Evolutionary conservation across 2,113 vertebrate species (phyloP), one percentile per base, ranked within the genome.

Genomic region (Gadus chalcogrammus): DNA sequence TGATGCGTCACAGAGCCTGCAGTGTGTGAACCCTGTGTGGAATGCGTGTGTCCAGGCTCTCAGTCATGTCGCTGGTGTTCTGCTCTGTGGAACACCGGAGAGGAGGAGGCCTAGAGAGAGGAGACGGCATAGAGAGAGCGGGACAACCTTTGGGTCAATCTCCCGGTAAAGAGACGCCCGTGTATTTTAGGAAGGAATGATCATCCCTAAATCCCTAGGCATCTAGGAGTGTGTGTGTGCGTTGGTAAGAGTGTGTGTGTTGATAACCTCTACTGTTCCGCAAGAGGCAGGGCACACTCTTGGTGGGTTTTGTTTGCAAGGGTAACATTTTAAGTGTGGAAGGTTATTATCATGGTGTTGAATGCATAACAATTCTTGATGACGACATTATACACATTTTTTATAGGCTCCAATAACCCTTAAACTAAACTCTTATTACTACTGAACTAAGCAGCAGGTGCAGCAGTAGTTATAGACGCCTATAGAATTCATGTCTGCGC

Each of bases 81-180:
- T 58, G 18, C 28, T 65, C 15, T 55, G 31, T 56, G 53, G 68
- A 65, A 11, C 35, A 71, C 38, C 53, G n/a, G 12, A 18, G 18
- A 80, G 42, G 42, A 48, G 53, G 68, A 65, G 15, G 53, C 66
- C 38, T 9, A 9, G 42, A 13, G 42, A 13, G 42, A 13, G 42
- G 42, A 48, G 38, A 4, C 24, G 11, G 38, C 38, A 42, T 53
- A 18, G 15, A 18, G 18, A 80, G 78, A 82, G 74, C 60, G 77
- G 62, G 48, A 60, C 79, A 85, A 66, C 84, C 83, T 84, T 83
- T 75, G 79, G 77, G 84, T 81, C 85, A 74, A 77, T 76, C 71
- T 71, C 11, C 42, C 38, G 82, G 82, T 68, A 88, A 85, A 74
- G 24, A 68, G 75, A 89, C 61, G 76, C 76, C 65, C 79, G 75